These are phyloP conservation scores for Pteropus rufus DNA, from an alignment of 2,797 vertebrate species.

Conservation along the genomic window DNA sequence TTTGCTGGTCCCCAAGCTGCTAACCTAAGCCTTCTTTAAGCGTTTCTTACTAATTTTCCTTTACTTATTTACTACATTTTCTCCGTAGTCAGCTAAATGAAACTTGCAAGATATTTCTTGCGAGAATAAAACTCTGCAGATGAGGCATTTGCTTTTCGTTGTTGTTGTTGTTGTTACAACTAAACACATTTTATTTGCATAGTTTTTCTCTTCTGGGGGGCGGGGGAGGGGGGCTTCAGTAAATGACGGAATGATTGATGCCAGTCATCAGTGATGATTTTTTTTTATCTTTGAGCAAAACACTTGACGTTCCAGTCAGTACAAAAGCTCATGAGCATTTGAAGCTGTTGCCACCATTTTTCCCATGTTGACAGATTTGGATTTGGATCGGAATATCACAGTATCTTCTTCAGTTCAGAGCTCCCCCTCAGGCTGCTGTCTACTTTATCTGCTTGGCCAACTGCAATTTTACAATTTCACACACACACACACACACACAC, in stretches of 20 bases:
- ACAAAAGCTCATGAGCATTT: not conserved
- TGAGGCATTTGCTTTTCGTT: not conserved
- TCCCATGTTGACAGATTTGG: no score
- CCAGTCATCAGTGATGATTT: not conserved
- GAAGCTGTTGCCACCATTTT: rapidly evolving
- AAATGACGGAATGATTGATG: not conserved
- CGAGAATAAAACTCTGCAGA: constrained; percentile 43
- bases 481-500: not conserved
- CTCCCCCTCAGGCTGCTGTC: no score
- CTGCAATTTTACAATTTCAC: not conserved
- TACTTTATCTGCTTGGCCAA: not conserved
- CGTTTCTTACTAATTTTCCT: constrained; percentile 49
- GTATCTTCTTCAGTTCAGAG: not conserved
- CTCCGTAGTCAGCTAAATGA: constrained; percentile 66
- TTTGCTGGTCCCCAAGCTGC: constrained; percentile 59
- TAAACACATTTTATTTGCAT: not conserved
- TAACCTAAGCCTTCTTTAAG: constrained; percentile 66
- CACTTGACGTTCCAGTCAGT: not conserved
- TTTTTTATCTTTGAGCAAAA: not conserved
- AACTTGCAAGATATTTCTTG: constrained; percentile 39
- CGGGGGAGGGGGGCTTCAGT: not conserved
- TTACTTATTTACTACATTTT: constrained; percentile 53
- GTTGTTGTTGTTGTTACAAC: not conserved
- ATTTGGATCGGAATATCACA: rapidly evolving
- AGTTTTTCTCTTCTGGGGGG: not conserved